Evolutionary conservation across 2,888 invertebrate species (phyloP), one percentile per base, ranked within the genome.

Genomic region (Athalia cordata): DNA sequence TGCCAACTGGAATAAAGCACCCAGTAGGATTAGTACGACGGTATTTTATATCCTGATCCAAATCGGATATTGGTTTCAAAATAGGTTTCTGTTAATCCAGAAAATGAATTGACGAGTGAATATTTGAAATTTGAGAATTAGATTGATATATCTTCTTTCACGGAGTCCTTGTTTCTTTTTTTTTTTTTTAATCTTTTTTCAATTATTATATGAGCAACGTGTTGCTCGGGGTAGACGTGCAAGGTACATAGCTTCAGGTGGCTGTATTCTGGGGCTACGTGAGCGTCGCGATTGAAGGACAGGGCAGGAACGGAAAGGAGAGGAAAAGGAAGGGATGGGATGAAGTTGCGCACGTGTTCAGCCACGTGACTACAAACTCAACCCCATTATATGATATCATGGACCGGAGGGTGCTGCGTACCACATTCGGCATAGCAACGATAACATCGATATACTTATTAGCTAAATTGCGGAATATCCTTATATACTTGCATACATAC

Each of bases 281-380:
- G 49, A 15, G 66, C 13, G 66, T 66, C 49, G 13, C n/a, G 5
- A 68, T 29, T 9, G 70, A 59, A 72, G 59, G 29, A 29, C 29
- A 29, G 29, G 29, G 29, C 29, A 29, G 29, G 29, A 29, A 29
- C 29, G 29, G 2, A 29, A 29, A 0, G 29, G 29, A 29, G 29
- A 29, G 29, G 29, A 2, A 29, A 29, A 29, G 29, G 29, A 29
- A 29, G 29, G 29, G 29, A 29, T 29, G 29, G 70, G 70, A 72
- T 68, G 70, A 45, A 59, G 29, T 15, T 8, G 13, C 13, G 59
- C 70, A 57, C 70, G 70, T 59, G 45, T 72, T 13, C n/a, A 6
- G 70, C 70, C 70, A 72, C 70, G 70, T 72, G 70, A 72, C 13
- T 59, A 29, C 29, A 29, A 29, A 29, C 29, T 59, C 47, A 45